phyloP scores from a whole-genome alignment of 1,140 invertebrate species.

The Drosophila elegans region DNA sequence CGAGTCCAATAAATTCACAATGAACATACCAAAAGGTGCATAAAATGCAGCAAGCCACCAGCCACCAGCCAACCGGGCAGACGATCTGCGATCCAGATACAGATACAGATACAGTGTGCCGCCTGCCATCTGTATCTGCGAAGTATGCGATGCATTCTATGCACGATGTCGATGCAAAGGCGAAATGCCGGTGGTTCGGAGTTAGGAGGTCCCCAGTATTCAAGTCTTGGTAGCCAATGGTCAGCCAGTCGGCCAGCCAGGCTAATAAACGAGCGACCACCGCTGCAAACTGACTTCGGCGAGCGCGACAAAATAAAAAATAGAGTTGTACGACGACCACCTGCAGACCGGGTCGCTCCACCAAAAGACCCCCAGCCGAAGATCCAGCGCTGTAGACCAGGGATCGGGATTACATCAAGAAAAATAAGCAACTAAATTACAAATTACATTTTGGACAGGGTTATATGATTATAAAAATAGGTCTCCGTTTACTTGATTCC shows the following conservation, averaged over 20 bases:
- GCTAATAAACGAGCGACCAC: constrained; percentile 68
- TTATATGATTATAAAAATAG: too few relatives aligned
- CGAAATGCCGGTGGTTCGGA: constrained; percentile 11
- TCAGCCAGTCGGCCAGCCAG: constrained; percentile 3
- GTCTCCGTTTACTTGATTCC: too few relatives aligned
- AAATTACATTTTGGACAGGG: too few relatives aligned
- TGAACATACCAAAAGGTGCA: constrained; percentile 82
- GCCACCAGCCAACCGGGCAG: constrained; percentile 33
- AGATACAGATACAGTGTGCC: constrained; percentile 53
- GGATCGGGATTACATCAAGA: constrained; percentile 25
- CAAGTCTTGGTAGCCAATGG: constrained; percentile 39
- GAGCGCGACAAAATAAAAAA: constrained; percentile 83
- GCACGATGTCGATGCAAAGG: constrained; percentile 33
- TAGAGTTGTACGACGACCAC: constrained; percentile 83
- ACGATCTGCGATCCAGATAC: constrained; percentile 71
- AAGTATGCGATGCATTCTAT: constrained; percentile 71
- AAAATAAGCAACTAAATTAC: too few relatives aligned
- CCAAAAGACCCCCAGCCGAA: constrained; percentile 30
- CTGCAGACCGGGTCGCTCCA: constrained; percentile 62
- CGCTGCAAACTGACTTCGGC: constrained; percentile 67
- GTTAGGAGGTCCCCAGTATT: constrained; percentile 35
- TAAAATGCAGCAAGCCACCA: constrained; percentile 67
- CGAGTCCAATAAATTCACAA: constrained; percentile 83
- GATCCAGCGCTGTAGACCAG: constrained; percentile 23
- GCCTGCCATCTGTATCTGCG: constrained; percentile 60